These are phyloP conservation scores for Oryctes rhinoceros DNA, from an alignment of 1,140 invertebrate genomes.

Conservation along the genomic window DNA sequence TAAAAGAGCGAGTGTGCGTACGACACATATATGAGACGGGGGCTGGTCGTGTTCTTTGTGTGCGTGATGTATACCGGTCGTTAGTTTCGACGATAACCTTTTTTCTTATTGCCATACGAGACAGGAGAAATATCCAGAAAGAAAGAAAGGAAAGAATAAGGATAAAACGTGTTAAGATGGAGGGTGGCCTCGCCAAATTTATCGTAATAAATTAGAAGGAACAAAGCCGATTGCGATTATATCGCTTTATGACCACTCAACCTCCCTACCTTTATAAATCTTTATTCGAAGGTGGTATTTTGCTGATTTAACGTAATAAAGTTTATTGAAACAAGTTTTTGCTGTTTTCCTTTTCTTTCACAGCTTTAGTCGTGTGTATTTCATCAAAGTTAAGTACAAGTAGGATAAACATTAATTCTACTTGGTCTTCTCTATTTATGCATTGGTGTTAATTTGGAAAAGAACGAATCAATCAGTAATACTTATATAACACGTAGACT, in stretches of 20 bases:
- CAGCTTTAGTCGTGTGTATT: background rate
- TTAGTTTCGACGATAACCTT: slow-evolving; percentile 21
- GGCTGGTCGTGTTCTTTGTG: background rate
- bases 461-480: no score
- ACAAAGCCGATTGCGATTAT: slow-evolving; percentile 9
- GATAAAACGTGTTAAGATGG: background rate
- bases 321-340: background rate
- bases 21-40: background rate
- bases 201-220: slow-evolving; percentile 18
- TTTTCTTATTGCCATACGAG: slow-evolving; percentile 19
- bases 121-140: background rate
- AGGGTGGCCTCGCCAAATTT: slow-evolving; percentile 16
- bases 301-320: background rate
- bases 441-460: no score
- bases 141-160: background rate
- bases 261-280: slow-evolving; percentile 12
- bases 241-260: background rate
- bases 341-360: background rate
- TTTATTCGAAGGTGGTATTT: background rate
- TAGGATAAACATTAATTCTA: background rate
- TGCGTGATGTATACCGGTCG: slow-evolving; percentile 24
- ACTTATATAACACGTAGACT: no score
- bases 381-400: background rate
- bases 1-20: background rate
- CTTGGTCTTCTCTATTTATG: no score